phyloP scores from a whole-genome alignment of 2,888 invertebrate species.

The Melieria picta region DNA sequence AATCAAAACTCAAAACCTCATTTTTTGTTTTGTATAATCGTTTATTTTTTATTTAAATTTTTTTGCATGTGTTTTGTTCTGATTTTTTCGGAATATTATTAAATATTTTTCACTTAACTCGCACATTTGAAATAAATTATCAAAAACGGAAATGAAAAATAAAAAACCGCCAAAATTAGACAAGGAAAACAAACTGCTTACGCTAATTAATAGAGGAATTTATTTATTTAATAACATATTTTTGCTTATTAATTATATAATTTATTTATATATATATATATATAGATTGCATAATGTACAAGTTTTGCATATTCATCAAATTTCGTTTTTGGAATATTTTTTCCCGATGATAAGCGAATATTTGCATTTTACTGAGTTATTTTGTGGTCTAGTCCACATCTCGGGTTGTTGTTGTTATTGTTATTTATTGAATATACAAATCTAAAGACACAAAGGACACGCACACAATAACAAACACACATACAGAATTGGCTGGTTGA shows the following conservation, averaged over 20 bases:
- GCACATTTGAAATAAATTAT: conserved; percentile 47
- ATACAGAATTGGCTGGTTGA: conserved; percentile 1
- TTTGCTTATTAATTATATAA: conserved; percentile 28
- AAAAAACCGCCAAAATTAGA: not conserved
- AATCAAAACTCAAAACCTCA: too few species aligned
- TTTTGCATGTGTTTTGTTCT: too few species aligned
- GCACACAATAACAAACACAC: conserved; percentile 1
- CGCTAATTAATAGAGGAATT: conserved; percentile 40
- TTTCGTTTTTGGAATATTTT: not conserved
- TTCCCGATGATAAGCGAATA: not conserved
- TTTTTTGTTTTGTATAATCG: too few species aligned
- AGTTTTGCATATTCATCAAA: conserved; percentile 26
- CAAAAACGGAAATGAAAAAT: conserved; percentile 43
- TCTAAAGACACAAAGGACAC: conserved; percentile 1
- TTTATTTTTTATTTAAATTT: too few species aligned
- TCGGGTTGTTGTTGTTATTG: not conserved
- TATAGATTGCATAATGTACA: conserved; percentile 47
- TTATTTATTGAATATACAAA: conserved; percentile 10
- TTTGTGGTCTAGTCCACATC: not conserved
- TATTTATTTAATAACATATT: conserved; percentile 8
- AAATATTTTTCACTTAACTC: conserved; percentile 46
- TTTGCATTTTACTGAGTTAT: not conserved
- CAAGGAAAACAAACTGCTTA: conserved; percentile 32
- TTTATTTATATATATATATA: conserved; percentile 42
- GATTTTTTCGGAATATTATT: not conserved